These are phyloP conservation scores for Calephelis perditalis DNA, from an alignment of 2,888 invertebrate genomes.

Conservation along the genomic window DNA sequence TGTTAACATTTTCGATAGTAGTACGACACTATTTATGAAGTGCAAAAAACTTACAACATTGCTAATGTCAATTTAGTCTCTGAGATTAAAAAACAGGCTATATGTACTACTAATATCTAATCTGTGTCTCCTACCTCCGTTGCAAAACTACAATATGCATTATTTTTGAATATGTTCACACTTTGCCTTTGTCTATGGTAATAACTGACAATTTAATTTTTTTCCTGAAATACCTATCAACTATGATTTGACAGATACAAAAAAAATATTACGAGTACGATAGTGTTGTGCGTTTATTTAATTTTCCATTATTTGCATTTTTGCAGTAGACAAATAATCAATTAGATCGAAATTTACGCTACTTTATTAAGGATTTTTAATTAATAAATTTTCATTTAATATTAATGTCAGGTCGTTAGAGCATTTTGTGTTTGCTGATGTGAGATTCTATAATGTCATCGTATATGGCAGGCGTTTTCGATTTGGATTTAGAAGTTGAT, in stretches of 20 bases:
- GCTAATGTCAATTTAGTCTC: no score
- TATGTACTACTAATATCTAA: no score
- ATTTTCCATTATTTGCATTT: slow-evolving; percentile 22
- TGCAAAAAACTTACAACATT: no score
- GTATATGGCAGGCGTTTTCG: slow-evolving; percentile 93
- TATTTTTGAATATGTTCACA: background rate
- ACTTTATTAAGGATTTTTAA: slow-evolving; percentile 1
- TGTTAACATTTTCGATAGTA: no score
- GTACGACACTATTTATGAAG: no score
- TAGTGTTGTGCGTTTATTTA: slow-evolving; percentile 32
- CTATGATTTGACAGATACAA: slow-evolving; percentile 8
- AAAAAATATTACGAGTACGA: slow-evolving; percentile 17
- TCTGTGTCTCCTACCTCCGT: no score
- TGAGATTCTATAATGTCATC: slow-evolving; percentile 77
- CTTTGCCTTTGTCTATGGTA: background rate
- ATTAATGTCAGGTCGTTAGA: slow-evolving; percentile 11
- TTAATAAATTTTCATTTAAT: background rate
- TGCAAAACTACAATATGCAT: background rate
- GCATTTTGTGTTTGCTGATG: slow-evolving; percentile 51
- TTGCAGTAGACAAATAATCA: slow-evolving; percentile 4
- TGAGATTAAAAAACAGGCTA: no score
- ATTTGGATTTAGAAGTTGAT: slow-evolving; percentile 89
- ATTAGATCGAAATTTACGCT: background rate
- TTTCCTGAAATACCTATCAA: no score
- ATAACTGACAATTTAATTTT: background rate